A percentile compares a stretch with the other conserved stretches of the same genome.
Evolutionary conservation across 1,140 invertebrate genomes (phyloP).

Genomic region (Drosophila busckii): DNA sequence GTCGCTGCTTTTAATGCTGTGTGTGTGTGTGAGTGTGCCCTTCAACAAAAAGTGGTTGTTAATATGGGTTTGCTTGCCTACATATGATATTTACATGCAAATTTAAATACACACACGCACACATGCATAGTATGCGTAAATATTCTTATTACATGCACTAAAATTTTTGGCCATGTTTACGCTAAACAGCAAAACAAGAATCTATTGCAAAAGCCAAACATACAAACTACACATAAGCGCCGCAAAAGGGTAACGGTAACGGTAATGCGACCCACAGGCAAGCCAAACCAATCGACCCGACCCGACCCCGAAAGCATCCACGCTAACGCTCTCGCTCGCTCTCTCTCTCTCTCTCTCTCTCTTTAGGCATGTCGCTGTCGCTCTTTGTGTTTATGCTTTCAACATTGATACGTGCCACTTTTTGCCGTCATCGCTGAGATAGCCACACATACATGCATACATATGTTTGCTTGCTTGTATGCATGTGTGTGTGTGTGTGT

Average conservation of each 20-base stretch:
- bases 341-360: slow-evolving; percentile 3
- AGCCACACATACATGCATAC: slow-evolving; percentile 24
- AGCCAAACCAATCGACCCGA: slow-evolving; percentile 1
- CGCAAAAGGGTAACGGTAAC: slow-evolving; percentile 31
- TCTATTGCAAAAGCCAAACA: slow-evolving; percentile 24
- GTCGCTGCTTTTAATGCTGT: slow-evolving; percentile 16
- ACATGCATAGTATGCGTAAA: slow-evolving; percentile 3
- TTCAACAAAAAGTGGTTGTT: slow-evolving; percentile 31
- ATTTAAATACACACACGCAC: no score
- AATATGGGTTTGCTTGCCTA: slow-evolving; percentile 15
- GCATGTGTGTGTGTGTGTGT: no score
- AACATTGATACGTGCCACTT: slow-evolving; percentile 72
- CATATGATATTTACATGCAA: slow-evolving; percentile 13
- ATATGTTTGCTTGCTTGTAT: neutral
- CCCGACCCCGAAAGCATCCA: slow-evolving; percentile 40
- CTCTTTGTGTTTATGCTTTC: slow-evolving; percentile 64
- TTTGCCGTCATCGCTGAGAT: slow-evolving; percentile 36
- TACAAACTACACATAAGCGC: no score
- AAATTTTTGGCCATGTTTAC: slow-evolving; percentile 28
- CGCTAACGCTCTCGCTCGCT: slow-evolving; percentile 16
- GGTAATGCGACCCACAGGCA: slow-evolving; percentile 18
- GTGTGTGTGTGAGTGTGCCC: slow-evolving; percentile 22
- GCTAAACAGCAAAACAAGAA: slow-evolving; percentile 10
- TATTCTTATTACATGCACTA: no score
- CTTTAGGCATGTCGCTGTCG: slow-evolving; percentile 5